Conservation (phyloP, 2,888 invertebrate species). For the Papilio gigon region DNA sequence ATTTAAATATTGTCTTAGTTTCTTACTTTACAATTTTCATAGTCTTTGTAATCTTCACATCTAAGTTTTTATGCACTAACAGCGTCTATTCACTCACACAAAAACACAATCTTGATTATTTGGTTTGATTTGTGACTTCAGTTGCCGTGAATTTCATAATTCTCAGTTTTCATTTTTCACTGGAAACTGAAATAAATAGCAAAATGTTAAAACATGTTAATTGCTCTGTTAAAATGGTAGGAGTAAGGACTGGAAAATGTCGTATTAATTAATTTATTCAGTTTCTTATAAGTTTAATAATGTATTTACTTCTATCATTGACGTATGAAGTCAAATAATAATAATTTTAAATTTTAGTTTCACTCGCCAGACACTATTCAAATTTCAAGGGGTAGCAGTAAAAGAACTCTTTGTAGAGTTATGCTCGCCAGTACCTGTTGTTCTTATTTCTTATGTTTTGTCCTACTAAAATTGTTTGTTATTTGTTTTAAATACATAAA, state of each 20-base stretch:
- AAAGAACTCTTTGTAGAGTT: no score
- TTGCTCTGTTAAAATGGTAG: not conserved
- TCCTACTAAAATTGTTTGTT: no score
- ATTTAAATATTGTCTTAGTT: not conserved
- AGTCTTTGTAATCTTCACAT: slow-evolving; percentile 22
- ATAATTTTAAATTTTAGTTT: no score
- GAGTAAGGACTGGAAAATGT: not conserved
- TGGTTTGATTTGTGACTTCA: slow-evolving; percentile 22
- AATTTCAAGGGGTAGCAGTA: no score
- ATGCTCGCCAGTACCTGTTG: no score
- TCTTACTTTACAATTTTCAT: slow-evolving; percentile 2
- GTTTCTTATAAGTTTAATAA: no score
- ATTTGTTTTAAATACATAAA: no score
- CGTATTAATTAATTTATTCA: no score
- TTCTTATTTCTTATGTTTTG: no score
- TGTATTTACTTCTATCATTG: no score
- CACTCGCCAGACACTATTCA: no score
- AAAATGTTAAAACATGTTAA: not conserved
- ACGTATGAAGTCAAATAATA: no score
- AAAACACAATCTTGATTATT: slow-evolving; percentile 2
- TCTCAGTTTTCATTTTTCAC: not conserved
- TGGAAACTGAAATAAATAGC: slow-evolving; percentile 26
- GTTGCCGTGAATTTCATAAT: not conserved
- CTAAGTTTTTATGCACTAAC: slow-evolving; percentile 14
- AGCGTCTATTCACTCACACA: slow-evolving; percentile 4